phyloP scores from a whole-genome alignment of 1,140 invertebrate species.

The Armadillidium nasatum region DNA sequence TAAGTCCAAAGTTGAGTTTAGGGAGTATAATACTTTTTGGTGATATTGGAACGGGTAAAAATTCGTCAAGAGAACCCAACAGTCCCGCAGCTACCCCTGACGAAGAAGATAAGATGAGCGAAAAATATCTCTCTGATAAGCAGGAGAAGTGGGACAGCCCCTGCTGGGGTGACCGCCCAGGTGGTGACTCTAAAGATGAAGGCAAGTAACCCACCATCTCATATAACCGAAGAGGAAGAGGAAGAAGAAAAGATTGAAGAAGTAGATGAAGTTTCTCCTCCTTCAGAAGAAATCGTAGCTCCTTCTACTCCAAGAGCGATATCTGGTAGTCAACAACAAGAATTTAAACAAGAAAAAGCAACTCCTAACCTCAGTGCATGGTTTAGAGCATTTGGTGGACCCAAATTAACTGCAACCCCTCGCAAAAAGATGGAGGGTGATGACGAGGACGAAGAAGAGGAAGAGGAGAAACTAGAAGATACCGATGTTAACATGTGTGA shows the following conservation, averaged over 20 bases:
- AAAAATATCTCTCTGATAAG: conserved; percentile 29
- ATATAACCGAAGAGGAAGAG: conserved; percentile 49
- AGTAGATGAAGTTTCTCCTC: conserved; percentile 30
- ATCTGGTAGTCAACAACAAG: conserved; percentile 30
- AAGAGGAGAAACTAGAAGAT: conserved; percentile 37
- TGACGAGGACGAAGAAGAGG: conserved; percentile 24
- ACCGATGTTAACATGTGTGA: conserved; percentile 30
- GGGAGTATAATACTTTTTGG: conserved; percentile 42
- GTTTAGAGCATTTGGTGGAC: conserved; percentile 83
- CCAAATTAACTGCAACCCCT: conserved; percentile 53
- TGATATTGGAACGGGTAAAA: conserved; percentile 42
- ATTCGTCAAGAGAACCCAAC: conserved; percentile 37
- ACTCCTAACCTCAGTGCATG: conserved; percentile 82
- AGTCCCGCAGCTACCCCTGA: conserved; percentile 19
- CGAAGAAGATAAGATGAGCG: conserved; percentile 40
- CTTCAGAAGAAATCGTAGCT: conserved; percentile 35
- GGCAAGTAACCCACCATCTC: background rate
- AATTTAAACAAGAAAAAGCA: conserved; percentile 58
- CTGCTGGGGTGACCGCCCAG: conserved; percentile 18
- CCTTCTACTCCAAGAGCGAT: conserved; percentile 45
- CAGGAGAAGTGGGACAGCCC: conserved; percentile 44
- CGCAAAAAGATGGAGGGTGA: conserved; percentile 48
- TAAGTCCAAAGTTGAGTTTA: conserved; percentile 41
- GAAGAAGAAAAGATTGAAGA: conserved; percentile 47
- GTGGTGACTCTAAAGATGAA: background rate